Evolutionary conservation across 1,140 invertebrate species (phyloP), one percentile per base, ranked within the genome.

Genomic region (Calliopsis andreniformis): DNA sequence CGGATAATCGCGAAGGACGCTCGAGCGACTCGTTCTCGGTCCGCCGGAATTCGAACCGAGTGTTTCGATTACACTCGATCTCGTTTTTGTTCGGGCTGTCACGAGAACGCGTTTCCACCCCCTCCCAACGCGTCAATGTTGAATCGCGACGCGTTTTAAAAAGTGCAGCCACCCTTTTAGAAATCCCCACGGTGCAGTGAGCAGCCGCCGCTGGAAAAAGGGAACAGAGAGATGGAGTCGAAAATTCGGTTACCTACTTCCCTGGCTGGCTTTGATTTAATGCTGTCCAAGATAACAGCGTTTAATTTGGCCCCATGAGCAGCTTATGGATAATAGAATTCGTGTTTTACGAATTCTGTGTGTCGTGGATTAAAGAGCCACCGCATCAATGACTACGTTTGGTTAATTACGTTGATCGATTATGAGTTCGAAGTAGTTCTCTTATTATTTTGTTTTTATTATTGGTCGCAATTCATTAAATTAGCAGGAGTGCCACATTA

Each of bases 41-140:
- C 45, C 55, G 53, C 16, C 53, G 55, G 32, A 25, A 12, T 18
- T n/a, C 42, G 42, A 49, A 71, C 25, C 42, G 30, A n/a, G n/a
- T 55, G 35, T 75, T 73, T 73, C 61, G 70, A 66, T 73, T 66
- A 55, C 62, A 66, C 70, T 64, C 61, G 72, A 58, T 68, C 72
- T 68, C 64, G 55, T 76, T 68, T 76, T 76, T 76, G 63, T 32
- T 12, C 43, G 35, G n/a, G 2, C 63, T 58, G 62, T 45, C 62
- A 53, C 30, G 30, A 16, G 45, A 30, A 0, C n/a, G 1, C 7
- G 51, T 16, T 2, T 7, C 12, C 14, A 12, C 25, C 5, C 5
- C 1, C n/a, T 6, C 7, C 7, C 10, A 3, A 20, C 16, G 18
- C 18, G 28, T 56, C 35, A 25, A 30, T 8, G 49, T 25, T 10